Evolutionary conservation across 1,140 invertebrate genomes (phyloP), one percentile per base, ranked within the genome.

Genomic region (Leucophenga varia): DNA sequence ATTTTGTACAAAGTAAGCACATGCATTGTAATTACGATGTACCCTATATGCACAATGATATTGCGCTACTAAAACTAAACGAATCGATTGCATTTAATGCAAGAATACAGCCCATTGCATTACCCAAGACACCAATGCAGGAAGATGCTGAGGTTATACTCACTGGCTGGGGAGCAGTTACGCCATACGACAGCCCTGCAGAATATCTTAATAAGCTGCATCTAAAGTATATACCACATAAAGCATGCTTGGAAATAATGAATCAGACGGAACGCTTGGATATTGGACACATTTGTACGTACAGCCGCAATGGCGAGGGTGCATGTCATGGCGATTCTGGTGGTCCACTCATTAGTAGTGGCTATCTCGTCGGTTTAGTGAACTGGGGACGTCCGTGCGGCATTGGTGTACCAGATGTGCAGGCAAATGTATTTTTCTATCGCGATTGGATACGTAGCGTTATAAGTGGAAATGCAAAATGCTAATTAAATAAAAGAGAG

Each of bases 321-420:
- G 72, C 79, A 20, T 83, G 81, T 44, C 76, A 82, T 60, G 76
- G 77, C 13, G 77, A 79, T 49, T 76, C 73, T 5, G 77, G 77
- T 6, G 75, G 76, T 19, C 77, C 77, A 3, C 43, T 79, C 31
- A 61, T 67, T 10, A 75, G 68, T 50, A 44, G 65, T 43, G 76
- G 64, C 1, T 17, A 39, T 2, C 45, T 81, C 3, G 68, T 77
- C 25, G 80, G 79, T 3, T 50, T 82, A 20, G 80, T 81, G 4
- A 81, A 79, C 17, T 83, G 79, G 65, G 80, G 81, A 5, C 54
- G 69, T 3, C 80, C 80, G 2, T 81, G 80, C 50, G 81, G 74
- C 6, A 8, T 43, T 3, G 76, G 76, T 1, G 57, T 71, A 18
- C 80, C 79, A 2, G 80, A 81, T 54, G 80, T 79, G 2, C 81